phyloP scores from a whole-genome alignment of 1,140 invertebrate species.

The Anastrepha ludens region DNA sequence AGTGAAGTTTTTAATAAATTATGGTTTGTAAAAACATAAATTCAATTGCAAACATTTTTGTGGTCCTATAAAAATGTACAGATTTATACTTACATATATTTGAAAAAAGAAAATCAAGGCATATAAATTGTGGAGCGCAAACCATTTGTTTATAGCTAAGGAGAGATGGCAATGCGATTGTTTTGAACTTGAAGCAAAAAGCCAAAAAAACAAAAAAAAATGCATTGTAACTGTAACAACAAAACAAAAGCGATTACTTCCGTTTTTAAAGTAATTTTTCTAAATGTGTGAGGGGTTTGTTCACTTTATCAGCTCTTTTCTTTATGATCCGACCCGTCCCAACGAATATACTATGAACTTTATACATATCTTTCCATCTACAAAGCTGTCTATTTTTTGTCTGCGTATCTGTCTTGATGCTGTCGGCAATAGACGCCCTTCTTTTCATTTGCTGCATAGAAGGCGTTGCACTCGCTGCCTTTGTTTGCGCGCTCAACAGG shows the following conservation, averaged over 20 bases:
- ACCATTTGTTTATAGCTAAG: no score
- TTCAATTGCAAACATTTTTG: neutral
- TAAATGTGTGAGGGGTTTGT: no score
- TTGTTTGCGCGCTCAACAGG: slow-evolving; percentile 45
- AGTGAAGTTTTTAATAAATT: slow-evolving; percentile 31
- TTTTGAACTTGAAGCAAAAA: no score
- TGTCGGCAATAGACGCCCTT: slow-evolving; percentile 40
- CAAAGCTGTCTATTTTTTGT: neutral
- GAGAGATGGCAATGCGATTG: no score
- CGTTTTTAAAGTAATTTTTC: no score
- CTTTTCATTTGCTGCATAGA: slow-evolving; percentile 22
- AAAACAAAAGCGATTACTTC: no score
- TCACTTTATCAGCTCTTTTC: no score
- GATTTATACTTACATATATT: neutral
- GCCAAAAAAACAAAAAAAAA: no score
- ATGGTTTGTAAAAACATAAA: neutral
- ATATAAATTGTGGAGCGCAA: neutral
- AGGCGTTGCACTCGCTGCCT: slow-evolving; percentile 20
- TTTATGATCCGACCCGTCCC: no score
- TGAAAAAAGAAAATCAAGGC: neutral
- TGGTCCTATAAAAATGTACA: neutral
- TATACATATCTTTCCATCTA: neutral
- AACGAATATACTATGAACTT: neutral
- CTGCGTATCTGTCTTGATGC: slow-evolving; percentile 1
- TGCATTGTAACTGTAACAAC: no score